Base-by-base conservation (phyloP, 2,797 vertebrate species). In the Pempheris klunzingeri region DNA sequence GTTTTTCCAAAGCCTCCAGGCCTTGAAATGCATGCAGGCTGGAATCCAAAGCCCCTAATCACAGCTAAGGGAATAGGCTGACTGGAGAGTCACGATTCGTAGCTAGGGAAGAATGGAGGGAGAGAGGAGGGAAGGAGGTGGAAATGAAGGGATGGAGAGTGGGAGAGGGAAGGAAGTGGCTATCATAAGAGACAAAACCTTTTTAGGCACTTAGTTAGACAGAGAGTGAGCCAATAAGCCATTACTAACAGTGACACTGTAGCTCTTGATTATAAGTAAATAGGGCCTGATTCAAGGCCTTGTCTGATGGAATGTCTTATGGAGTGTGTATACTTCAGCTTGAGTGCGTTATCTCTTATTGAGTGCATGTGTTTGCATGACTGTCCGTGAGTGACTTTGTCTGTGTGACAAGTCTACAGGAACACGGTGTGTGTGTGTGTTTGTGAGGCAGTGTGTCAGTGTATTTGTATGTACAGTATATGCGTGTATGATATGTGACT, bases 11-110 rank as follows among this genome's bases (percentile, higher is more conserved):
- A 69, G 84, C 87, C 86, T 85, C 52, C 34, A 12, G 84, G 85
- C 82, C 87, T 87, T 84, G 80, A 92, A 92, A 92, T 87, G 75
- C 90, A 90, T 85, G 90, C 89, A 81, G 90, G 90, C 88, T 84
- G 75, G 67, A 85, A 84, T 90, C 91, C 92, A 92, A 91, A 88
- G 81, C 78, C 74, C 72, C 71, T 89, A 90, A 91, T 93, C 89
- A 89, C 83, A 80, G 83, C 83, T 84, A 58, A 76, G 87, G 88
- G 91, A 91, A 84, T 75, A 85, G 83, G 77, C 90, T 80, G 86
- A 81, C 81, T 77, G 80, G 82, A 87, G 74, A 91, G 91, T 89
- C 88, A 90, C 77, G 73, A 93, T 88, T 90, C 38, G 66, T 75
- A 78, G 84, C 57, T 10, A 78, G 66, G 73, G 55, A 81, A 64